Conservation (phyloP, 2,888 invertebrate genomes). For the Plagodis pulveraria region DNA sequence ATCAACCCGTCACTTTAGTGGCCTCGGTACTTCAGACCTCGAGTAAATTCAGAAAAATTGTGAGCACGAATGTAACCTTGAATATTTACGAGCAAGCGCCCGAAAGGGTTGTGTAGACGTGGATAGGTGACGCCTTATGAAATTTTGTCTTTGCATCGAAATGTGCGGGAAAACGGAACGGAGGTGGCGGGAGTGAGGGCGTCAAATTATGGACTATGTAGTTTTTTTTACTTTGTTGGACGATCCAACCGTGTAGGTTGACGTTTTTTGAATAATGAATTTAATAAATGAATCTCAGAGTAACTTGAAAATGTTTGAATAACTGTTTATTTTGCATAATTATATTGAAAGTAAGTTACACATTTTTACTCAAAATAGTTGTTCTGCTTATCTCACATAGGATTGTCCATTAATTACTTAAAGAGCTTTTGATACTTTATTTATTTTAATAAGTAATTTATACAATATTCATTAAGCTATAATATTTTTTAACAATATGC, state of each 20-base stretch:
- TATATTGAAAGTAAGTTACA: no score
- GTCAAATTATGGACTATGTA: conserved; percentile 26
- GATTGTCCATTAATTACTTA: no score
- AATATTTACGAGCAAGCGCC: conserved; percentile 70
- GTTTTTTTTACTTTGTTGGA: conserved; percentile 26
- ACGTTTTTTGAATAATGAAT: neutral
- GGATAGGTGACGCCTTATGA: conserved; percentile 62
- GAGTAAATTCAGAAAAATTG: conserved; percentile 69
- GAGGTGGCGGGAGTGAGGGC: conserved; percentile 15
- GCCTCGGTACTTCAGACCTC: conserved; percentile 47
- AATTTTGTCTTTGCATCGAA: conserved; percentile 57
- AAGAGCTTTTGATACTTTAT: no score
- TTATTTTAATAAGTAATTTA: no score
- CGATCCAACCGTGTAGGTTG: conserved; percentile 2
- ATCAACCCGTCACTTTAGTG: conserved; percentile 40
- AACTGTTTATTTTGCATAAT: no score
- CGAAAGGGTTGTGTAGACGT: conserved; percentile 58
- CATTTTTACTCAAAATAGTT: no score
- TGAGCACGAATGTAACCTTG: conserved; percentile 68
- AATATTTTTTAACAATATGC: no score
- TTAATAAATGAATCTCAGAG: no score
- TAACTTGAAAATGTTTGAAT: no score
- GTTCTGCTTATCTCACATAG: no score
- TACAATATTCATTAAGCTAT: no score
- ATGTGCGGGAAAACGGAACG: conserved; percentile 31